Conservation (phyloP, 2,888 invertebrate species). For the Strigamia crassipes region DNA sequence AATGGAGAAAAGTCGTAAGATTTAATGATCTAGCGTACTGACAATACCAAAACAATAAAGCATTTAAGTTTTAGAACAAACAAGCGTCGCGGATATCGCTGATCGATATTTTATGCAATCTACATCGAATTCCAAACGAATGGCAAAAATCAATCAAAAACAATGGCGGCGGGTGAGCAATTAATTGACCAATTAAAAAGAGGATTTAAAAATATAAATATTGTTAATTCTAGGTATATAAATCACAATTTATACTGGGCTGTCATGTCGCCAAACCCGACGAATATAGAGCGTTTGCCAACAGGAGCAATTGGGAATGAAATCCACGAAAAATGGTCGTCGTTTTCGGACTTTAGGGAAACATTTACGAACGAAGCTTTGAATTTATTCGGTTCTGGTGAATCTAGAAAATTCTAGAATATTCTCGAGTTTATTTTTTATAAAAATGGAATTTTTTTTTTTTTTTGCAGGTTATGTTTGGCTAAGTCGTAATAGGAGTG, state of each 20-base stretch:
- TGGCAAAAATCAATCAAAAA: constrained; percentile 53
- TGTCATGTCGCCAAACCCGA: constrained; percentile 54
- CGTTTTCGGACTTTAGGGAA: constrained; percentile 53
- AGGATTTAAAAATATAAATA: not conserved
- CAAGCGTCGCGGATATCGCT: constrained; percentile 53
- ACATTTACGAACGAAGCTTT: constrained; percentile 53
- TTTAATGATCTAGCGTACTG: not conserved
- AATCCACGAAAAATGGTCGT: constrained; percentile 54
- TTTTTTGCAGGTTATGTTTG: constrained; percentile 55
- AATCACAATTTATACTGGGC: constrained; percentile 57
- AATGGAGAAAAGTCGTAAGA: constrained; percentile 53
- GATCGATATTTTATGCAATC: constrained; percentile 53
- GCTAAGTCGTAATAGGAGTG: constrained; percentile 53
- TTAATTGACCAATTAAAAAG: not conserved
- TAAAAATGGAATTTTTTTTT: constrained; percentile 38
- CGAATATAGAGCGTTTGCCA: constrained; percentile 52
- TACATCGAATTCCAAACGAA: constrained; percentile 53
- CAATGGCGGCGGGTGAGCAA: constrained; percentile 55
- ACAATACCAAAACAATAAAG: not conserved
- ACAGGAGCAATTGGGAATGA: constrained; percentile 51
- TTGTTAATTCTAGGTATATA: constrained; percentile 52
- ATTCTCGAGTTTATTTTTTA: no score
- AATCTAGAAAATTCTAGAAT: not conserved
- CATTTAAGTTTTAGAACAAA: constrained; percentile 51
- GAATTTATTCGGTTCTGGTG: constrained; percentile 56